Percentiles rank a stretch among this genome's conserved stretches.
These are phyloP conservation scores for Lacanobia wlatinum DNA, from an alignment of 2,888 invertebrate genomes.

Conservation along the genomic window DNA sequence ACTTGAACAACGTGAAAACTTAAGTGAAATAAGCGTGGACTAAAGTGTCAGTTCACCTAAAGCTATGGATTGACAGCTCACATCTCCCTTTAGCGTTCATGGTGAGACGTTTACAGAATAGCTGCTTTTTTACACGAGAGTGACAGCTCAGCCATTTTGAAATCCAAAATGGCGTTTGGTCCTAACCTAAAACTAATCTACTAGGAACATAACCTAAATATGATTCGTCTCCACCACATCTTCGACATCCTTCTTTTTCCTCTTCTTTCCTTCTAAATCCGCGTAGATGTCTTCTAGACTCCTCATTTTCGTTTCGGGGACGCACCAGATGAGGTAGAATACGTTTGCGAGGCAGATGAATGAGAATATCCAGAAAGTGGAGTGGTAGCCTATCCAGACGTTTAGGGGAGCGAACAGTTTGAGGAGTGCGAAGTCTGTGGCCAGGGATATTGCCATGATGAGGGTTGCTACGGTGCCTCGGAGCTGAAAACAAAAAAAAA, in stretches of 20 bases:
- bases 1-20: no score
- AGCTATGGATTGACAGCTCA: no score
- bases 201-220: slow-evolving; percentile 63
- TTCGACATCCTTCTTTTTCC: slow-evolving; percentile 67
- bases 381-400: slow-evolving; percentile 92
- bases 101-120: no score
- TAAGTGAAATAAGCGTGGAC: no score
- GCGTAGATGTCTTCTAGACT: slow-evolving; percentile 97
- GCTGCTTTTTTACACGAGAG: no score
- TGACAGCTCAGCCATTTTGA: slow-evolving; percentile 3
- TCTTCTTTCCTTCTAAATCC: slow-evolving; percentile 92
- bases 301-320: slow-evolving; percentile 98
- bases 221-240: slow-evolving; percentile 76
- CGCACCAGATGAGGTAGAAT: slow-evolving; percentile 95
- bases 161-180: slow-evolving; percentile 11
- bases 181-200: slow-evolving; percentile 8
- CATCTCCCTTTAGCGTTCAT: no score
- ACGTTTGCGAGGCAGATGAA: slow-evolving; percentile 93
- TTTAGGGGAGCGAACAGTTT: slow-evolving; percentile 94
- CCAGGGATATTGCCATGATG: slow-evolving; percentile 92
- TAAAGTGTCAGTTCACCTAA: no score
- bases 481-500: slow-evolving; percentile 71
- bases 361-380: slow-evolving; percentile 96
- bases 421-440: slow-evolving; percentile 96
- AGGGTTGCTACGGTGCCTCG: slow-evolving; percentile 87